phyloP scores from a whole-genome alignment of 35 echinoderm and acorn worm species.

The Apostichopus parvimensis region DNA sequence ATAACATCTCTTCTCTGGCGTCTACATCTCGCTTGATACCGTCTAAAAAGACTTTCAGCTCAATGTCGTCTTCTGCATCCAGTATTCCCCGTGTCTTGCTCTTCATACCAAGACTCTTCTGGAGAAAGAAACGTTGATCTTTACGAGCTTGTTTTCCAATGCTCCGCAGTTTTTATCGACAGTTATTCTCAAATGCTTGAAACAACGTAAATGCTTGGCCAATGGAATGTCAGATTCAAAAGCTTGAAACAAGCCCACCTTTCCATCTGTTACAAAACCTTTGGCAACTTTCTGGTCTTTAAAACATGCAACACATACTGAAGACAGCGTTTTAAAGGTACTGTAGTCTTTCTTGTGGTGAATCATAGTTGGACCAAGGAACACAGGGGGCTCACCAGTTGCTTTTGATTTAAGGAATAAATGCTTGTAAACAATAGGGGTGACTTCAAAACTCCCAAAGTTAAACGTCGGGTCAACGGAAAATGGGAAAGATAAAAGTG shows the following conservation, averaged over 20 bases:
- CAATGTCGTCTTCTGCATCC: no score
- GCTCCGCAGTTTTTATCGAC: no score
- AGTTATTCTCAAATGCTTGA: neutral
- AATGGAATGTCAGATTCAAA: neutral
- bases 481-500: slow-evolving; percentile 10
- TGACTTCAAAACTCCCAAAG: slow-evolving; percentile 33
- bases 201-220: slow-evolving; percentile 14
- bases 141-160: no score
- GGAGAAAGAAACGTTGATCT: no score
- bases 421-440: slow-evolving; percentile 46
- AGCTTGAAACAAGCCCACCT: neutral
- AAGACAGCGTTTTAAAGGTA: slow-evolving; percentile 6
- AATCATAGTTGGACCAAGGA: slow-evolving; percentile 51
- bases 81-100: no score
- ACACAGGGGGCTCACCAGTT: slow-evolving; percentile 8
- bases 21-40: no score
- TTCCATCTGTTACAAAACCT: slow-evolving; percentile 40
- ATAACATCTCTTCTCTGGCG: no score
- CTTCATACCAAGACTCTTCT: no score
- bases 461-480: slow-evolving; percentile 45
- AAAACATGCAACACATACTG: neutral
- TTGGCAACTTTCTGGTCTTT: neutral
- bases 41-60: no score
- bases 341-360: slow-evolving; percentile 2
- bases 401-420: slow-evolving; percentile 4